Evolutionary conservation across 1,140 invertebrate species (phyloP).

Genomic region (Bombus consobrinus): DNA sequence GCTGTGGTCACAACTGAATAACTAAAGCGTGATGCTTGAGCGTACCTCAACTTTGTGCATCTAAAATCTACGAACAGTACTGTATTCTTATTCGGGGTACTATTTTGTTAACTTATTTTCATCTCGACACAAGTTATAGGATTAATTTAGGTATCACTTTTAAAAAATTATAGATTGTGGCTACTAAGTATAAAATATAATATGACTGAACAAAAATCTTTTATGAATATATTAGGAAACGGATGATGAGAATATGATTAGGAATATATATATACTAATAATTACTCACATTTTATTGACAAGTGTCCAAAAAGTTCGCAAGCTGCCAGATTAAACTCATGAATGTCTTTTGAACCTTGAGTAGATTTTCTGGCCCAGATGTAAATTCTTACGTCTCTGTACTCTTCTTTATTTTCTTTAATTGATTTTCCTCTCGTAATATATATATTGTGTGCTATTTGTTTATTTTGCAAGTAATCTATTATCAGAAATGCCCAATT

Average conservation of each 20-base stretch:
- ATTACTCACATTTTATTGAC: constrained; percentile 84
- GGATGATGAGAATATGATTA: too few relatives aligned
- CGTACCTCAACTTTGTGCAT: too few relatives aligned
- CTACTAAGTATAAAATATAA: too few relatives aligned
- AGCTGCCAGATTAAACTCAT: constrained; percentile 85
- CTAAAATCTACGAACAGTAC: too few relatives aligned
- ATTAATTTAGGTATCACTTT: too few relatives aligned
- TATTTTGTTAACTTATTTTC: too few relatives aligned
- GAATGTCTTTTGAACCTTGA: constrained; percentile 83
- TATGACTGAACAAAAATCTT: too few relatives aligned
- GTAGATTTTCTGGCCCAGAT: constrained; percentile 86
- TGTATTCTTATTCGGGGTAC: too few relatives aligned
- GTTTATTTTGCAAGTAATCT: constrained; percentile 83
- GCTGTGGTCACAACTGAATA: too few relatives aligned
- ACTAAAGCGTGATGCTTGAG: too few relatives aligned
- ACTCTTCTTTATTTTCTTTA: constrained; percentile 54
- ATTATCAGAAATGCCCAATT: constrained; percentile 82
- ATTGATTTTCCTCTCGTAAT: constrained; percentile 84
- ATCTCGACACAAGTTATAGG: too few relatives aligned
- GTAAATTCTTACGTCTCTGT: constrained; percentile 83
- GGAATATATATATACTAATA: not conserved
- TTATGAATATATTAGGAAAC: not conserved
- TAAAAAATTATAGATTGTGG: too few relatives aligned
- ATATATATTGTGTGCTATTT: constrained; percentile 88
- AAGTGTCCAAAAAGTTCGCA: constrained; percentile 89